Evolutionary conservation across 2,797 vertebrate species (phyloP).

Genomic region (Rhinophrynus dorsalis): DNA sequence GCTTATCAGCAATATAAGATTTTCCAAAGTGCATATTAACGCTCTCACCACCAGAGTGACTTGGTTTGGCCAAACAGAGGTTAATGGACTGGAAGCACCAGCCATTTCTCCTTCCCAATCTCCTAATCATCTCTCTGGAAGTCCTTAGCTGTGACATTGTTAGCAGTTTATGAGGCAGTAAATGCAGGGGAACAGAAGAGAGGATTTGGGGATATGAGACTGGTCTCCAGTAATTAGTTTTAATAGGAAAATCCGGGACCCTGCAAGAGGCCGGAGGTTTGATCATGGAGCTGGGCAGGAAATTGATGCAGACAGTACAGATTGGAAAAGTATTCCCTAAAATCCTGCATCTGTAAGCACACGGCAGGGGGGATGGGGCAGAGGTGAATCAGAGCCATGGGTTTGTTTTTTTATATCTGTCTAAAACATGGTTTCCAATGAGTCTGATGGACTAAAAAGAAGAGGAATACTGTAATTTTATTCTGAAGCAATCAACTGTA

Average conservation of each 20-base stretch:
- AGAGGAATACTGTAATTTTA: no score
- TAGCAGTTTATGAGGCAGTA: slow-evolving; percentile 43
- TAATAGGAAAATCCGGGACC: slow-evolving; percentile 22
- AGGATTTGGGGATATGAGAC: slow-evolving; percentile 34
- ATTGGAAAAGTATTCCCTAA: slow-evolving; percentile 49
- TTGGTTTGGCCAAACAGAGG: not conserved
- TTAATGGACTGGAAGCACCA: slow-evolving; percentile 5
- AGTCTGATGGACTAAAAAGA: no score
- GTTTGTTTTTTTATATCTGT: not conserved
- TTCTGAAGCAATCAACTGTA: no score
- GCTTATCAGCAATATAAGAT: no score
- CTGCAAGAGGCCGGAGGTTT: slow-evolving; percentile 36
- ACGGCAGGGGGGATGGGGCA: not conserved
- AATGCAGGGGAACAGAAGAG: slow-evolving; percentile 24
- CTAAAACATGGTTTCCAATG: no score
- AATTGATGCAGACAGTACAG: slow-evolving; percentile 29
- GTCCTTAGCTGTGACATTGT: slow-evolving; percentile 44
- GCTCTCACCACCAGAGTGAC: not conserved
- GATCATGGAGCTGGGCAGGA: slow-evolving; percentile 28
- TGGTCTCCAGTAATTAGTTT: slow-evolving; percentile 41
- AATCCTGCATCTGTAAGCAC: slow-evolving; percentile 37
- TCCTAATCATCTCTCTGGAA: slow-evolving; percentile 25
- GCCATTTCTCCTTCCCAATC: not conserved
- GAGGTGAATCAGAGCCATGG: not conserved
- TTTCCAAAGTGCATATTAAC: no score